Percentiles rank a stretch among this genome's conserved stretches.
Conservation (phyloP, 2,888 invertebrate species). For the Galerucella calmariensis region DNA sequence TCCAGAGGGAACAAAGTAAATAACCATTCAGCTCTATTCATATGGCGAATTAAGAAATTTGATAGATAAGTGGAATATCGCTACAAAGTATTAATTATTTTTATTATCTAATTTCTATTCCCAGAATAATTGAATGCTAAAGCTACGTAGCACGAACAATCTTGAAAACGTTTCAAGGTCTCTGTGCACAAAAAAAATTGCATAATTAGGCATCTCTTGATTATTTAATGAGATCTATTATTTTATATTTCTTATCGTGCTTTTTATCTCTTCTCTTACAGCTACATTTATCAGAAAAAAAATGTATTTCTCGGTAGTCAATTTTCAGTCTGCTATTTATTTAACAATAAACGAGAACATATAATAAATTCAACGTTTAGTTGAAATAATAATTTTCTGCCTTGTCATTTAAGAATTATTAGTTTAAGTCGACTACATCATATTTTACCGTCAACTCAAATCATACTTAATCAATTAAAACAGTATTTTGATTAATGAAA, state of each 20-base stretch:
- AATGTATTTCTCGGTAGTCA: not conserved
- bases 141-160: not conserved
- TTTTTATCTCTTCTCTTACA: conserved; percentile 6
- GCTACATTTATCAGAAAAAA: conserved; percentile 4
- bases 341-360: not conserved
- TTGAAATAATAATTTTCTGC: conserved; percentile 1
- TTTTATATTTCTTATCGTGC: not conserved
- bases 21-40: too few species aligned
- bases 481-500: not conserved
- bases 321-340: conserved; percentile 9
- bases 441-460: conserved; percentile 1
- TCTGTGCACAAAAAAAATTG: not conserved
- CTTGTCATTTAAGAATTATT: not conserved
- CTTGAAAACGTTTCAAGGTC: conserved; percentile 8
- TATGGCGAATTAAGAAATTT: too few species aligned
- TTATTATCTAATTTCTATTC: not conserved
- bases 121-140: not conserved
- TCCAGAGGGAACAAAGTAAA: too few species aligned
- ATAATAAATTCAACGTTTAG: not conserved
- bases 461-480: conserved; percentile 4
- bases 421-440: not conserved
- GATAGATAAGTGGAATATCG: not conserved
- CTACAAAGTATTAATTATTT: too few species aligned
- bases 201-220: not conserved
- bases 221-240: conserved; percentile 6